These are phyloP conservation scores for Drosophila putrida DNA, from an alignment of 2,888 invertebrate genomes.

Conservation along the genomic window DNA sequence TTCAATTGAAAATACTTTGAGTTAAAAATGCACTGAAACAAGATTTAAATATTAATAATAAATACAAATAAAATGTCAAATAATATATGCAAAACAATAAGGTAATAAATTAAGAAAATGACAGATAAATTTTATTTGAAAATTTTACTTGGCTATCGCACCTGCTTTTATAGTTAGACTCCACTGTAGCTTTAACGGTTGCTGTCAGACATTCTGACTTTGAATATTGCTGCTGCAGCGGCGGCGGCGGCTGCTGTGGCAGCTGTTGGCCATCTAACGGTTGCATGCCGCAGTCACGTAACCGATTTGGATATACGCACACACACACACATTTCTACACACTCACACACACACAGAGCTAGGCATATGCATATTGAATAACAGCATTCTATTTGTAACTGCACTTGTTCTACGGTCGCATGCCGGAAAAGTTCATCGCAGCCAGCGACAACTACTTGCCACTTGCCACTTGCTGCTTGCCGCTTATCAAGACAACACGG, in stretches of 20 bases:
- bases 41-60: too few species aligned
- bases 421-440: conserved; percentile 56
- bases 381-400: conserved; percentile 68
- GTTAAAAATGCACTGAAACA: too few species aligned
- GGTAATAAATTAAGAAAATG: too few species aligned
- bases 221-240: conserved; percentile 34
- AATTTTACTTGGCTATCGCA: too few species aligned
- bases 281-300: conserved; percentile 68
- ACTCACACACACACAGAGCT: conserved; percentile 25
- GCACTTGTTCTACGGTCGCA: conserved; percentile 70
- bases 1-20: too few species aligned
- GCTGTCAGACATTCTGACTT: conserved; percentile 44
- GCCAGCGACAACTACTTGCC: conserved; percentile 24
- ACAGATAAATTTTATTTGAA: too few species aligned
- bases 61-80: too few species aligned
- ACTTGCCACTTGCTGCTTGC: conserved; percentile 13
- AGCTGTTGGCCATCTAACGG: conserved; percentile 76
- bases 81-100: too few species aligned
- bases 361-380: conserved; percentile 72
- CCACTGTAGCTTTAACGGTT: conserved; percentile 41
- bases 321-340: conserved; percentile 25
- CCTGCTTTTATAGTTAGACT: not conserved
- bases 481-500: conserved; percentile 28
- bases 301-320: conserved; percentile 61
- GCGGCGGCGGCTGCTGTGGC: conserved; percentile 27